Conservation (phyloP, 2,888 invertebrate species). For the Brachylomia viminalis region DNA sequence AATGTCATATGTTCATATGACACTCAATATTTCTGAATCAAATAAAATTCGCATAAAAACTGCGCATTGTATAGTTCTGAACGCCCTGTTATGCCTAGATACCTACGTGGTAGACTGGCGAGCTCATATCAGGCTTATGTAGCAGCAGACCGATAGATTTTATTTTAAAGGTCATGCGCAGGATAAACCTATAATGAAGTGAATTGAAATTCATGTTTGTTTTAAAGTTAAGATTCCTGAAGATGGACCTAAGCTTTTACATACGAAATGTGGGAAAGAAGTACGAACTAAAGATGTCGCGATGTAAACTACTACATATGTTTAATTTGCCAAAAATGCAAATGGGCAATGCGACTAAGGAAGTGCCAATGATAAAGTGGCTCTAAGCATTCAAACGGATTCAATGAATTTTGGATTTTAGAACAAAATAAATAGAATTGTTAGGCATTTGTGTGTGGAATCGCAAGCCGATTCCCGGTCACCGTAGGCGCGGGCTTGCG, state of each 20-base stretch:
- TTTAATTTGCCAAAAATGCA: slow-evolving; percentile 1
- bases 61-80: slow-evolving; percentile 7
- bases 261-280: background rate
- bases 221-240: background rate
- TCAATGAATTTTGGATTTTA: slow-evolving; percentile 28
- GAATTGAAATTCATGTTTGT: background rate
- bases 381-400: background rate
- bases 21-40: background rate
- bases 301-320: background rate
- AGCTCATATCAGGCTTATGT: background rate
- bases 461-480: too few relatives aligned
- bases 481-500: too few relatives aligned
- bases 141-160: background rate
- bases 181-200: background rate
- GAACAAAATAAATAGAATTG: slow-evolving; percentile 14
- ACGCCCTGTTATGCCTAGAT: too few relatives aligned
- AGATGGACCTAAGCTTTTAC: background rate
- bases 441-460: background rate
- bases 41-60: background rate
- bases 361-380: background rate
- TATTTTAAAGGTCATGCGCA: background rate
- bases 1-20: too few relatives aligned
- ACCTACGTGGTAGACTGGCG: background rate
- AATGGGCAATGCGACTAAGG: slow-evolving; percentile 1
- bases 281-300: background rate